Conservation (phyloP, 2,113 vertebrate genomes). For the Elephas maximus region DNA sequence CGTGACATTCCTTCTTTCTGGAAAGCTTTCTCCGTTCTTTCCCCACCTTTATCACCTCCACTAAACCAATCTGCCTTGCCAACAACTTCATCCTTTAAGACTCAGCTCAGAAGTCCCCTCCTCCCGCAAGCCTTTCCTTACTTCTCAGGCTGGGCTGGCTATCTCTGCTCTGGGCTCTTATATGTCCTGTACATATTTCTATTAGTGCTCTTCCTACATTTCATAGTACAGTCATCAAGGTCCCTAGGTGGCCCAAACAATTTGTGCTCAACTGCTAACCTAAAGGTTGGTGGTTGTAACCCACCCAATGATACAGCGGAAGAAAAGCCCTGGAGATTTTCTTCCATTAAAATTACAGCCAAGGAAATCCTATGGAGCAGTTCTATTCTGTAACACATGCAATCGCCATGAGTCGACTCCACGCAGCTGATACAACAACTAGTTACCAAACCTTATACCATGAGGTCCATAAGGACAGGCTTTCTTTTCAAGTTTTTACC, state of each 20-base stretch:
- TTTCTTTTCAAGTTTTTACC: not conserved
- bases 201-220: not conserved
- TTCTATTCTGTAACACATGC: too few species aligned
- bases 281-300: too few species aligned
- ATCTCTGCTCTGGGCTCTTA: not conserved
- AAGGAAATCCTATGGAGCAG: too few species aligned
- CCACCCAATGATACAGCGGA: too few species aligned
- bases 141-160: not conserved
- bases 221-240: not conserved
- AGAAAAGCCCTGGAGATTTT: too few species aligned
- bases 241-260: too few species aligned
- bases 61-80: not conserved
- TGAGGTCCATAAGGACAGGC: not conserved
- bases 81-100: not conserved
- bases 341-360: too few species aligned
- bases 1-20: not conserved
- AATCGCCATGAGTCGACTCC: too few species aligned
- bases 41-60: not conserved
- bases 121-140: not conserved
- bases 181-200: not conserved
- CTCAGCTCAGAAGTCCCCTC: not conserved
- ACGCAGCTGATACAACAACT: not conserved
- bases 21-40: not conserved
- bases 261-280: too few species aligned
- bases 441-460: not conserved